Evolutionary conservation across 2,113 vertebrate species (phyloP).

Genomic region (Scytalopus superciliaris): DNA sequence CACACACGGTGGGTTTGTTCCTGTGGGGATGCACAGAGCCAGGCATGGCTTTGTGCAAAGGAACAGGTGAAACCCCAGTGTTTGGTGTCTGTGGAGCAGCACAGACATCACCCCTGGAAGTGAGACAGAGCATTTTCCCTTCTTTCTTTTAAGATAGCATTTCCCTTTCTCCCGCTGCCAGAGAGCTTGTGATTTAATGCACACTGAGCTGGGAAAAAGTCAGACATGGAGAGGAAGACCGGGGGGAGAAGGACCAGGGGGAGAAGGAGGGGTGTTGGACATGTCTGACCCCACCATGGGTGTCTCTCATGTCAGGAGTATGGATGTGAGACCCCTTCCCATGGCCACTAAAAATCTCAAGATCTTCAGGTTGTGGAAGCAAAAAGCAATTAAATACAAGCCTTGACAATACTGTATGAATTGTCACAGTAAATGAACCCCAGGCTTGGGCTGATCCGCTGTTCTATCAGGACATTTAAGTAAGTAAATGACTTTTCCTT

Average conservation of each 20-base stretch:
- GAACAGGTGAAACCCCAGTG: too few species aligned
- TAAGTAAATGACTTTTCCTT: neutral
- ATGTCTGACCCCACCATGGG: neutral
- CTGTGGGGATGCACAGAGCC: too few species aligned
- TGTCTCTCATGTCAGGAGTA: fast-evolving
- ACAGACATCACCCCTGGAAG: too few species aligned
- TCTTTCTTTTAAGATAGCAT: too few species aligned
- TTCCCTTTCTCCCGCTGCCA: too few species aligned
- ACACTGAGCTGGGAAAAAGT: neutral
- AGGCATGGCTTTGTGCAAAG: too few species aligned
- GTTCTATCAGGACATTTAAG: neutral
- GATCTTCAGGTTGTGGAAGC: neutral
- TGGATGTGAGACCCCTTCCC: fast-evolving
- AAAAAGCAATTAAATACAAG: neutral
- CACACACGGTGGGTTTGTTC: too few species aligned
- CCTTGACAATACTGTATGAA: neutral
- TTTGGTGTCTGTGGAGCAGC: too few species aligned
- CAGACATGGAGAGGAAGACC: neutral
- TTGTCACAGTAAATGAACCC: neutral
- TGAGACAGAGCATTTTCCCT: too few species aligned
- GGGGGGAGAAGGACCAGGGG: fast-evolving
- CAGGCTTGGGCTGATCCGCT: neutral
- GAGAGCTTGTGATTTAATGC: neutral
- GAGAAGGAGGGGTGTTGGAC: neutral
- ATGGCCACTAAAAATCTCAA: neutral